phyloP scores from a whole-genome alignment of 2,113 vertebrate genomes.

The Rallus limicola region DNA sequence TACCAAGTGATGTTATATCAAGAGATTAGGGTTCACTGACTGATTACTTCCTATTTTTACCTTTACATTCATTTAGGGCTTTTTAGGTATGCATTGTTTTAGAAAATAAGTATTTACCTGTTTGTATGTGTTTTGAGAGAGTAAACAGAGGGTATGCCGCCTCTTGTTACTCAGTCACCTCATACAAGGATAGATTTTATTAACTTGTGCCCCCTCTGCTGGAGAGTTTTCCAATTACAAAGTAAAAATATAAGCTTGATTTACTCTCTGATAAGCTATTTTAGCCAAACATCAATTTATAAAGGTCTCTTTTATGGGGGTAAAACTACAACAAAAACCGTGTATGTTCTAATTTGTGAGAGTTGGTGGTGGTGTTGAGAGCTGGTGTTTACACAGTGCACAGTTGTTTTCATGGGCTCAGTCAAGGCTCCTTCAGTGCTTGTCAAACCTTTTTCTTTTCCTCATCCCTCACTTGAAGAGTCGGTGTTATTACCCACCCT shows the following conservation, averaged over 20 bases:
- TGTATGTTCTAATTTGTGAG: neutral
- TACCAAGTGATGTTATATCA: neutral
- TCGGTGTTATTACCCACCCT: neutral
- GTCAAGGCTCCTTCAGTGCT: neutral
- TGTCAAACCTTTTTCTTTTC: neutral
- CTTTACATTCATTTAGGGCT: fast-evolving
- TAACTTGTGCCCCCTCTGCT: conserved; percentile 73
- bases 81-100: neutral
- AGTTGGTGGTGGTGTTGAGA: neutral
- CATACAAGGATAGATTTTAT: neutral
- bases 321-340: fast-evolving
- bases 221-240: conserved; percentile 49
- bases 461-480: neutral
- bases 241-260: neutral
- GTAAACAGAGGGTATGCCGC: neutral
- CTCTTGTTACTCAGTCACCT: neutral
- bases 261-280: neutral
- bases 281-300: neutral
- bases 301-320: neutral
- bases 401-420: neutral
- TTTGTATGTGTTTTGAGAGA: neutral
- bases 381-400: neutral
- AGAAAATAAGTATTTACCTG: neutral
- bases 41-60: neutral
- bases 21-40: neutral